Percentiles rank a stretch among this genome's conserved stretches.
phyloP scores from a whole-genome alignment of 1,140 invertebrate genomes.

The Drosophila pseudoananassae region DNA sequence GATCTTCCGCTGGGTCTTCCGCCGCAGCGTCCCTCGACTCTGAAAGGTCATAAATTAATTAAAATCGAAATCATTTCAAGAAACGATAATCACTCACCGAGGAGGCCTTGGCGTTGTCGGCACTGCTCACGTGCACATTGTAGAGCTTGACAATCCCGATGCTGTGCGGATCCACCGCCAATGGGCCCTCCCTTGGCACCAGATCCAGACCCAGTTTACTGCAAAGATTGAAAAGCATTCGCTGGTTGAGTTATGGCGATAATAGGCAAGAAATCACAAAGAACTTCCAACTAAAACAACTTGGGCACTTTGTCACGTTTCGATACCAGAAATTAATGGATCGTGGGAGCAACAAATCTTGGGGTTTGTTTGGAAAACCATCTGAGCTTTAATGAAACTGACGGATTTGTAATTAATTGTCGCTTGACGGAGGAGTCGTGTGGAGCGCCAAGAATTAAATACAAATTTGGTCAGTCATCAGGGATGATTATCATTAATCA shows the following conservation, averaged over 20 bases:
- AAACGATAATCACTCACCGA: slow-evolving; percentile 86
- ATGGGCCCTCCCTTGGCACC: slow-evolving; percentile 93
- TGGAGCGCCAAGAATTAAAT: slow-evolving; percentile 66
- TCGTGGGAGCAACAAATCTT: slow-evolving; percentile 4
- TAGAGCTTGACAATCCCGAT: slow-evolving; percentile 95
- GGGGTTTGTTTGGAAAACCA: slow-evolving; percentile 41
- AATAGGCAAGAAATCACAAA: slow-evolving; percentile 60
- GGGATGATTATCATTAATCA: slow-evolving; percentile 67
- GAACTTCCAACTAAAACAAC: slow-evolving; percentile 58
- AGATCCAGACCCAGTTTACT: slow-evolving; percentile 96
- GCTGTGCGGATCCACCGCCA: slow-evolving; percentile 94
- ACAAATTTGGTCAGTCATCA: slow-evolving; percentile 71
- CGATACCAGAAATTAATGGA: slow-evolving; percentile 27
- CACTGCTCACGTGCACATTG: slow-evolving; percentile 93
- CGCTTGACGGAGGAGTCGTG: slow-evolving; percentile 44
- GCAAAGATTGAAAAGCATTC: slow-evolving; percentile 84
- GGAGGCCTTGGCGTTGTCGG: slow-evolving; percentile 90
- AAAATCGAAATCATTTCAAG: too few species aligned
- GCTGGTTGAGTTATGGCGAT: slow-evolving; percentile 25
- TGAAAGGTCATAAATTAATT: slow-evolving; percentile 38
- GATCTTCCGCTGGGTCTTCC: slow-evolving; percentile 88
- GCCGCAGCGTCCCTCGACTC: slow-evolving; percentile 89
- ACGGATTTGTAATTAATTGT: slow-evolving; percentile 75
- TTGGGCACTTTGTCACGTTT: slow-evolving; percentile 67
- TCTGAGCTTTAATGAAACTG: slow-evolving; percentile 58